These are phyloP conservation scores for Criorhina ranunculi DNA, from an alignment of 2,888 invertebrate species.

Conservation along the genomic window DNA sequence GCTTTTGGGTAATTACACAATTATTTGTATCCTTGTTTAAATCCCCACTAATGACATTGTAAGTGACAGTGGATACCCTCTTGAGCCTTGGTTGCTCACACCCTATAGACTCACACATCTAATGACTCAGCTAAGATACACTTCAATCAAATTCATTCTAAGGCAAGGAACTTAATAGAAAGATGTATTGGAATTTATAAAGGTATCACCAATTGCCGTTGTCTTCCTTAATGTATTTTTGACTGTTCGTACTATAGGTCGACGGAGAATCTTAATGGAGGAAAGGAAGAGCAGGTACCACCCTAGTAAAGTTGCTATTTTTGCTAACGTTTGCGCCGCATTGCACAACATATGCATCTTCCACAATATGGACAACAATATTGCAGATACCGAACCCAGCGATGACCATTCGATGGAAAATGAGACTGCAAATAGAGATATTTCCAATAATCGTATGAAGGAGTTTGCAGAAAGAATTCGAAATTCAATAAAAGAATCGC, in stretches of 20 bases:
- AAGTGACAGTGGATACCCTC: slow-evolving; percentile 17
- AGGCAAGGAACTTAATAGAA: no score
- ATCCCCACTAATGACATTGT: slow-evolving; percentile 4
- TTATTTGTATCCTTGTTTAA: no score
- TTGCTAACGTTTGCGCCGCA: slow-evolving; percentile 2
- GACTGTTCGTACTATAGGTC: neutral
- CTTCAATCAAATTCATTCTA: slow-evolving; percentile 6
- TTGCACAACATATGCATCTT: slow-evolving; percentile 17
- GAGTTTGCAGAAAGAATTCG: no score
- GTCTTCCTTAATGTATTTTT: no score
- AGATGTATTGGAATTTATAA: no score
- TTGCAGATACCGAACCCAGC: neutral
- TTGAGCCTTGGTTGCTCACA: slow-evolving; percentile 13
- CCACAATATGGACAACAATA: slow-evolving; percentile 8
- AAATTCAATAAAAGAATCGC: slow-evolving; percentile 6
- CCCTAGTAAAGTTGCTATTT: slow-evolving; percentile 1
- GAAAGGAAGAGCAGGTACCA: slow-evolving; percentile 14
- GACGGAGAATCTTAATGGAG: slow-evolving; percentile 1
- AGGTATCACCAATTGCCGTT: no score
- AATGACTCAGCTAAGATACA: slow-evolving; percentile 13
- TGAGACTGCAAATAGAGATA: neutral
- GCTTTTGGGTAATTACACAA: no score
- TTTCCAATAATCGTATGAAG: no score
- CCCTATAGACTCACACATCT: slow-evolving; percentile 8
- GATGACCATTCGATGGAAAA: slow-evolving; percentile 1